Evolutionary conservation across 2,797 vertebrate genomes (phyloP).

Genomic region (Argentina silus): DNA sequence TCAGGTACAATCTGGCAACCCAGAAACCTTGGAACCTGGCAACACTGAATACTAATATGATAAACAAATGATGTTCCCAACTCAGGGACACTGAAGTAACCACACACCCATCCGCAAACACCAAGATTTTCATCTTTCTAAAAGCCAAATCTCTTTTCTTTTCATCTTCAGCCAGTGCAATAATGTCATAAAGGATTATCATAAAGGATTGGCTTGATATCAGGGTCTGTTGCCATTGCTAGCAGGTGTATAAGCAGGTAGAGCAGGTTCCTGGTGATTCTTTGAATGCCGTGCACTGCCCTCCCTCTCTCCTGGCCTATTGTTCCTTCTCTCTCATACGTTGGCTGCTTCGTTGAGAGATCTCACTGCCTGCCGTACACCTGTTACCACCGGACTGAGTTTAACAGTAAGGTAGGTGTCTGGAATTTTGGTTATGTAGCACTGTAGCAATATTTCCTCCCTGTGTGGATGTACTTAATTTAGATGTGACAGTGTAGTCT

Average conservation of each 20-base stretch:
- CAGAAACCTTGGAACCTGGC: constrained; percentile 32
- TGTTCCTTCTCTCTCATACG: constrained; percentile 66
- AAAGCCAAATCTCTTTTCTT: background rate
- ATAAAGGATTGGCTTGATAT: constrained; percentile 30
- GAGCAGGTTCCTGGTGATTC: constrained; percentile 68
- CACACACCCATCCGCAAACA: background rate
- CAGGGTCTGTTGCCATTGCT: constrained; percentile 60
- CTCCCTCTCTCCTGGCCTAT: constrained; percentile 30
- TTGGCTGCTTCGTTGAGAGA: constrained; percentile 58
- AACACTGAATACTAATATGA: constrained; percentile 26
- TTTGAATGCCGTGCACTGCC: constrained; percentile 49
- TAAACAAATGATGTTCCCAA: background rate
- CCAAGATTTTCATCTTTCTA: background rate
- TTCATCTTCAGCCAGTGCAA: constrained; percentile 25
- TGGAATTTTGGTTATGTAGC: background rate
- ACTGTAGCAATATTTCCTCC: background rate
- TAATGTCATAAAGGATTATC: constrained; percentile 29
- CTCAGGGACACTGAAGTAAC: background rate
- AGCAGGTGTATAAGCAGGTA: constrained; percentile 75
- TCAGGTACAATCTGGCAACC: constrained; percentile 48
- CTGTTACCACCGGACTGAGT: constrained; percentile 64
- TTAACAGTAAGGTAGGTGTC: constrained; percentile 64
- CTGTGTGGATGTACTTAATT: background rate
- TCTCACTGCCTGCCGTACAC: constrained; percentile 61
- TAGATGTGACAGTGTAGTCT: too few species aligned